Evolutionary conservation across 2,113 vertebrate species (phyloP).

Genomic region (Chamaetylas fuelleborni): DNA sequence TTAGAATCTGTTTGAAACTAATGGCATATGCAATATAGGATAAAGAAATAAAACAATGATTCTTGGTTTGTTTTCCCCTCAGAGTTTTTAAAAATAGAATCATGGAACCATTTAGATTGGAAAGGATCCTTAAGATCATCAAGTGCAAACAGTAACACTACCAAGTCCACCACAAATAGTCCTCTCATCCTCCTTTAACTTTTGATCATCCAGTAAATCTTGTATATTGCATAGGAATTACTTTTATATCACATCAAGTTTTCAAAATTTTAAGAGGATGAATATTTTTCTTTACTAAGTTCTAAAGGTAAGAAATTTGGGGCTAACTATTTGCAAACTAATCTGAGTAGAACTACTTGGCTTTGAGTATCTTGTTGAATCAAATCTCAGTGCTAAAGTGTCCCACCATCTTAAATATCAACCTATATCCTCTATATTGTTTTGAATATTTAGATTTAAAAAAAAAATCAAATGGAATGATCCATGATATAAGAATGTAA

Average conservation of each 20-base stretch:
- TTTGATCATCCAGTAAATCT: background rate
- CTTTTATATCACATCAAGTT: background rate
- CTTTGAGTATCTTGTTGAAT: background rate
- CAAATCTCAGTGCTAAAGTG: background rate
- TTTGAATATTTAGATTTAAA: constrained; percentile 7
- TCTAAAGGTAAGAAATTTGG: background rate
- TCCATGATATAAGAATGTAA: constrained; percentile 12
- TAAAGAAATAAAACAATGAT: background rate
- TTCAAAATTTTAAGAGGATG: background rate
- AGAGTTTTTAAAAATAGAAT: background rate
- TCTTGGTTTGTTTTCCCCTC: background rate
- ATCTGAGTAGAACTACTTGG: background rate
- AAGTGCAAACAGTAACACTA: background rate
- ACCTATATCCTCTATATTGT: background rate
- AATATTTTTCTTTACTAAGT: background rate
- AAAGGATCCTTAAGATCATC: background rate
- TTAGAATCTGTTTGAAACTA: background rate
- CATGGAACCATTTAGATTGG: background rate
- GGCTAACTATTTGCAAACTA: background rate
- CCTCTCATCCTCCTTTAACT: background rate
- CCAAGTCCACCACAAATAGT: background rate
- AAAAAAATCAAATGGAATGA: constrained; percentile 23
- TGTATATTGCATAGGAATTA: background rate
- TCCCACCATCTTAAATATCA: background rate
- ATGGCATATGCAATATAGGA: background rate